Evolutionary conservation across 30 jellyfish, hydroid and myxozoan species (phyloP), one percentile per base, ranked within the genome.

Genomic region (Chironex yamaguchii): DNA sequence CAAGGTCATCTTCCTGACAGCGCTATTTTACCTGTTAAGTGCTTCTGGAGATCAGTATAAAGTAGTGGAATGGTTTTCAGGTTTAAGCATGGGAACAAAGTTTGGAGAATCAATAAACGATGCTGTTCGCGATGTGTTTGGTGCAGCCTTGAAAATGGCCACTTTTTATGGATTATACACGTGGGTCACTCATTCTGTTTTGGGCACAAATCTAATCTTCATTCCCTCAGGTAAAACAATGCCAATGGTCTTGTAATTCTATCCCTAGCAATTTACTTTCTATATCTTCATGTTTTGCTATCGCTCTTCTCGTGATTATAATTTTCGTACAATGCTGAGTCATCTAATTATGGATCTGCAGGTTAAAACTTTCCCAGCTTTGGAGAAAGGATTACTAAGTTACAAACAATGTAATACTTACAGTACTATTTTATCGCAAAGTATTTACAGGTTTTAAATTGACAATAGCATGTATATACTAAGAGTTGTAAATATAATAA

Each of bases 111-210:
- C 97, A 30, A 93, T 93, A 6, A 80, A 88, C 71, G 67, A 53
- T 67, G 97, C 98, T 50, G 89, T 93, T 22, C 83, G 89, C 23
- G 98, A 88, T 67, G 97, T 93, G 6, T 93, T 93, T 88, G 98
- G 98, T 3, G 98, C 98, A 21, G 87, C 98, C 24, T 78, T 93
- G 13, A 93, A 93, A 71, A 93, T 93, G 98, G 97, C 97, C 13
- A 73, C 85, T 9, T 93, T 93, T 76, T 93, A 93, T 76, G 98
- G 98, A 35, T 70, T 88, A 62, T 93, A 93, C 91, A 87, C 97
- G 71, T 93, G 98, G 98, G 34, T 77, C 68, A 93, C 97, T 3
- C 98, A 93, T 79, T 86, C 95, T 67, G 68, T 93, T 4, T 75
- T 93, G 73, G 96, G 97, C 0, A 71, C 93, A 17, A 87, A 93